A percentile compares a stretch with the other conserved stretches of the same genome.
Conservation (phyloP, 2,113 vertebrate genomes). For the Labrus mixtus region DNA sequence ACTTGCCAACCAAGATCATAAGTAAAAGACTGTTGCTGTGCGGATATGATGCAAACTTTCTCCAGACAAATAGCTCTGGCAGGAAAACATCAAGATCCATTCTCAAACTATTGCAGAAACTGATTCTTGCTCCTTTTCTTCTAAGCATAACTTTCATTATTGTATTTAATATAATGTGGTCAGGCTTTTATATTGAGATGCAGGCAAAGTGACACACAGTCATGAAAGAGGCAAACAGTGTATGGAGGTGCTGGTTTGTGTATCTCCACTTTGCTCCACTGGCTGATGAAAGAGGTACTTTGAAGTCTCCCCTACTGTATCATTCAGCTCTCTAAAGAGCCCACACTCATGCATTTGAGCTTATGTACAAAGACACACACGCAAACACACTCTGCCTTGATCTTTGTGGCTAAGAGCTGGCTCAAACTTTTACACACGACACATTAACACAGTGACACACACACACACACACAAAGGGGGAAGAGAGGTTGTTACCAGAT, state of each 20-base stretch:
- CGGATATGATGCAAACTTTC: conserved; percentile 26
- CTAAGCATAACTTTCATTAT: background rate
- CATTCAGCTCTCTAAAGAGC: conserved; percentile 52
- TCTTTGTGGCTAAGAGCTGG: conserved; percentile 43
- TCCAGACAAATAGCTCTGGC: background rate
- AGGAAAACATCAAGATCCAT: background rate
- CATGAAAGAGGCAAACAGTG: conserved; percentile 23
- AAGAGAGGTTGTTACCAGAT: conserved; percentile 15
- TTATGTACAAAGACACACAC: conserved; percentile 40
- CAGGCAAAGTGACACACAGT: background rate
- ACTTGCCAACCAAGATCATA: conserved; percentile 16
- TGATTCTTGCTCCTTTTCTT: background rate
- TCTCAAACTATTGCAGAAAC: conserved; percentile 4
- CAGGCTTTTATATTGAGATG: conserved; percentile 2
- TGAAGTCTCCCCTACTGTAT: conserved; percentile 68
- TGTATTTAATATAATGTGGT: background rate
- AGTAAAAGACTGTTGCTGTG: conserved; percentile 7
- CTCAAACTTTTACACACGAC: conserved; percentile 28
- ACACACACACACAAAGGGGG: background rate
- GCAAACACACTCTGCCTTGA: conserved; percentile 58
- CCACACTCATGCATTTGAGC: conserved; percentile 33
- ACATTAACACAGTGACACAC: conserved; percentile 1
- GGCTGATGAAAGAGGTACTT: conserved; percentile 70
- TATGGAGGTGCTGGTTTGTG: conserved; percentile 40
- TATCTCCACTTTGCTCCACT: conserved; percentile 33